Evolutionary conservation across 2,797 vertebrate species (phyloP), one percentile per base, ranked within the genome.

Genomic region (Neostethus bicornis): DNA sequence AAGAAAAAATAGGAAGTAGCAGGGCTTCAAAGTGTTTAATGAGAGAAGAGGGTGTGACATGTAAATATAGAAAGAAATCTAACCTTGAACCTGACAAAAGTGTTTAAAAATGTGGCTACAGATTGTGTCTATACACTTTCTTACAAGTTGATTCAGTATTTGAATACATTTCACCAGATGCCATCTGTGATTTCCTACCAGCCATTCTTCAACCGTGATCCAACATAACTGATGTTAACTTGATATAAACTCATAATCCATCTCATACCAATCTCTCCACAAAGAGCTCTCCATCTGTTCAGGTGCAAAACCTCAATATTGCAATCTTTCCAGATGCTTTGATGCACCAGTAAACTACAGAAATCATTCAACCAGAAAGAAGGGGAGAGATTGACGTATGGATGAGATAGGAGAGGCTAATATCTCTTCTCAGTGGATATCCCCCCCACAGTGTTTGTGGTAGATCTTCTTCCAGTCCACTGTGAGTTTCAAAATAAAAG

Each of bases 291-390:
- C 43, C 29, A 31, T 42, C 42, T 51, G 53, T 35, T 48, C 17
- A 35, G 45, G 26, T 38, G 8, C 39, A 8, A 51, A 56, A 19
- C 19, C 63, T 43, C 50, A 9, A 5, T 55, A 60, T 48, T n/a
- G 59, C 28, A 52, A 29, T 13, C 4, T 13, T 4, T 29, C 54
- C 58, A 47, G 51, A 23, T 37, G 35, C 42, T 47, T 16, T 32
- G 41, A 23, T 13, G 16, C 21, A 38, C 53, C 5, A 37, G n/a
- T 46, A 41, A 34, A 38, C 29, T 31, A 44, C 52, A 38, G 38
- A 55, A 38, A 52, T 72, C 49, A 37, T 55, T 73, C n/a, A 64
- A 44, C 17, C 8, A 32, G 16, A 24, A 31, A 49, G 25, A 2
- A 5, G 14, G 1, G n/a, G 25, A n/a, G 23, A 26, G 13, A 35